A percentile compares a stretch with the other conserved stretches of the same genome.
Evolutionary conservation across 1,140 invertebrate genomes (phyloP).

Genomic region (Hyposmocoma kahamanoa): DNA sequence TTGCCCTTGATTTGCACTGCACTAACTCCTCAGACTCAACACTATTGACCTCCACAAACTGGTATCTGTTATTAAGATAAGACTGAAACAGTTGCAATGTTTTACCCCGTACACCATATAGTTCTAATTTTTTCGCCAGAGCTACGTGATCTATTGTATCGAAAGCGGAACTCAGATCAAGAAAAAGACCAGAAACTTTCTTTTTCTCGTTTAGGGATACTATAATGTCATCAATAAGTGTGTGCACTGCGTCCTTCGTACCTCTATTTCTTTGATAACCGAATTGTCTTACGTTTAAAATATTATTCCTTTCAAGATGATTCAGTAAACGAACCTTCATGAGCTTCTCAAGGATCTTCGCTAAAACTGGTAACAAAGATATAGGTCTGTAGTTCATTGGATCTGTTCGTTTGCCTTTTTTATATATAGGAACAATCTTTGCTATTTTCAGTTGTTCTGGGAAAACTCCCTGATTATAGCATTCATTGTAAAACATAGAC

Average conservation of each 20-base stretch:
- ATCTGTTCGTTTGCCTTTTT: constrained; percentile 15
- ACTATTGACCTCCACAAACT: neutral
- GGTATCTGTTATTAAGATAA: constrained; percentile 1
- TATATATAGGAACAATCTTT: constrained; percentile 11
- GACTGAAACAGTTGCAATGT: too few relatives aligned
- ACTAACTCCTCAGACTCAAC: neutral
- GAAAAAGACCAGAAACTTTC: constrained; percentile 3
- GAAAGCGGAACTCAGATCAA: constrained; percentile 3
- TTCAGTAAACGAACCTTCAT: constrained; percentile 8
- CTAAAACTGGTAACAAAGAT: constrained; percentile 10
- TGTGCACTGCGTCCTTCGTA: constrained; percentile 4
- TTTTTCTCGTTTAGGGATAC: neutral
- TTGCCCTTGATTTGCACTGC: neutral
- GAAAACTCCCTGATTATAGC: constrained; percentile 5
- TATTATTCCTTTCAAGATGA: constrained; percentile 4
- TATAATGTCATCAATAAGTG: constrained; percentile 6
- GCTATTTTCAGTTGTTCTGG: constrained; percentile 17
- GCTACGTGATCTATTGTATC: too few relatives aligned
- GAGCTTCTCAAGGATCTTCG: constrained; percentile 15
- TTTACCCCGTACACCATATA: too few relatives aligned
- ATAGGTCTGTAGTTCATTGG: too few relatives aligned
- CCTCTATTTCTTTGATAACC: constrained; percentile 11
- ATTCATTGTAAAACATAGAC: constrained; percentile 10
- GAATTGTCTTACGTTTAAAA: constrained; percentile 12
- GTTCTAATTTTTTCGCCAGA: too few relatives aligned